These are phyloP conservation scores for Steinernema carpocapsae DNA, from an alignment of 2,888 invertebrate genomes.

Conservation along the genomic window DNA sequence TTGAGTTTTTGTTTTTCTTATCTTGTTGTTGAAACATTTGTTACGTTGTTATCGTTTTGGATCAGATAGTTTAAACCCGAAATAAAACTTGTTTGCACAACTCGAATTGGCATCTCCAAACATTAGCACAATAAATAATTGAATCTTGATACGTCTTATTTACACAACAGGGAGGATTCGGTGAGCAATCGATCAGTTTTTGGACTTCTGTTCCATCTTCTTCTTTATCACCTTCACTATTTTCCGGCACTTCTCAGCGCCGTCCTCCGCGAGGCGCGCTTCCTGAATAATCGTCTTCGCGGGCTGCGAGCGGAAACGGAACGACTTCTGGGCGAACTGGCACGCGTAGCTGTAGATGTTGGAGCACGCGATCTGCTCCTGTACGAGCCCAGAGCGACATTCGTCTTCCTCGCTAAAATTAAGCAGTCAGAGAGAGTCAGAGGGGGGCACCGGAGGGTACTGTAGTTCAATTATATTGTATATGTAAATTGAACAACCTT, in stretches of 20 bases:
- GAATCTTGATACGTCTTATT: neutral
- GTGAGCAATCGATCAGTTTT: slow-evolving; percentile 12
- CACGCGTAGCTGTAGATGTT: slow-evolving; percentile 64
- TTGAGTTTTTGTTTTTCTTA: slow-evolving; percentile 12
- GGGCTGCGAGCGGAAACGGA: slow-evolving; percentile 57
- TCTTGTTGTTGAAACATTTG: slow-evolving; percentile 19
- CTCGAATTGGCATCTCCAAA: no score
- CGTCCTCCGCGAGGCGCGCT: slow-evolving; percentile 64
- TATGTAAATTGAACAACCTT: slow-evolving; percentile 15
- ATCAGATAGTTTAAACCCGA: no score
- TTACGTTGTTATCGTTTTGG: slow-evolving; percentile 8
- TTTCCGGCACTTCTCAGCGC: slow-evolving; percentile 65
- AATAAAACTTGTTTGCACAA: no score
- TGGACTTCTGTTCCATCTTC: slow-evolving; percentile 37
- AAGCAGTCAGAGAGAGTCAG: neutral
- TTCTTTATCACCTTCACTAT: slow-evolving; percentile 46
- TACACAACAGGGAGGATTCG: neutral
- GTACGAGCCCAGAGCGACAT: slow-evolving; percentile 64
- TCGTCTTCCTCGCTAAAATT: slow-evolving; percentile 62
- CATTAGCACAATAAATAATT: slow-evolving; percentile 15
- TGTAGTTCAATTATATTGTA: no score
- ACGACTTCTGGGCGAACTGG: slow-evolving; percentile 61
- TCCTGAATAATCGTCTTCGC: slow-evolving; percentile 52
- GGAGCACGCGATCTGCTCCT: slow-evolving; percentile 65
- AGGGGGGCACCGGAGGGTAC: no score